These are phyloP conservation scores for Ariolimax columbianus DNA, from an alignment of 2,888 invertebrate species.

Conservation along the genomic window DNA sequence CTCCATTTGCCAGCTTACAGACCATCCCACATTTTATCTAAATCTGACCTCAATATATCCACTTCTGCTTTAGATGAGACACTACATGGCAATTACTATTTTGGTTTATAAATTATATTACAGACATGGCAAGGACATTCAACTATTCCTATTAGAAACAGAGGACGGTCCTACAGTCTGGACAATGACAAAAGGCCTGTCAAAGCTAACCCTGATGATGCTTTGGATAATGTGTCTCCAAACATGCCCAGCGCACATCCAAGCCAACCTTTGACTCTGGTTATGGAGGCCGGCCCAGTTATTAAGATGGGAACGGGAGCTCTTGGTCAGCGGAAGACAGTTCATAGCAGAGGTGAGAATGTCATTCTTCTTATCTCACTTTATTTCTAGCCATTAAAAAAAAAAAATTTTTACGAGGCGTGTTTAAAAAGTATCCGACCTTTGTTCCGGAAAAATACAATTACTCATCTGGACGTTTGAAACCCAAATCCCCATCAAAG, in stretches of 20 bases:
- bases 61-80: too few species aligned
- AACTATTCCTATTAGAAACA: conserved; percentile 25
- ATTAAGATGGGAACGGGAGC: conserved; percentile 55
- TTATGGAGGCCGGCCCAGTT: conserved; percentile 52
- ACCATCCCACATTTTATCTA: too few species aligned
- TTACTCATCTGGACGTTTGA: too few species aligned
- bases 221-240: conserved; percentile 6
- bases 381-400: too few species aligned
- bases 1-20: too few species aligned
- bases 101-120: neutral
- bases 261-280: conserved; percentile 2
- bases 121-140: conserved; percentile 44
- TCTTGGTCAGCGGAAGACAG: conserved; percentile 44
- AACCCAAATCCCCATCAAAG: too few species aligned
- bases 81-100: too few species aligned
- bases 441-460: too few species aligned
- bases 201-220: neutral
- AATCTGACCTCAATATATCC: too few species aligned
- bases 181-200: conserved; percentile 11
- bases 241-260: conserved; percentile 13
- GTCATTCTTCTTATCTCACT: too few species aligned
- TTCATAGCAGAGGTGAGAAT: conserved; percentile 25
- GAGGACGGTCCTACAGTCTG: conserved; percentile 4
- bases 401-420: too few species aligned
- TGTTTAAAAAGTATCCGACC: too few species aligned